Conservation (phyloP, 2,797 vertebrate genomes). For the Varecia variegata region DNA sequence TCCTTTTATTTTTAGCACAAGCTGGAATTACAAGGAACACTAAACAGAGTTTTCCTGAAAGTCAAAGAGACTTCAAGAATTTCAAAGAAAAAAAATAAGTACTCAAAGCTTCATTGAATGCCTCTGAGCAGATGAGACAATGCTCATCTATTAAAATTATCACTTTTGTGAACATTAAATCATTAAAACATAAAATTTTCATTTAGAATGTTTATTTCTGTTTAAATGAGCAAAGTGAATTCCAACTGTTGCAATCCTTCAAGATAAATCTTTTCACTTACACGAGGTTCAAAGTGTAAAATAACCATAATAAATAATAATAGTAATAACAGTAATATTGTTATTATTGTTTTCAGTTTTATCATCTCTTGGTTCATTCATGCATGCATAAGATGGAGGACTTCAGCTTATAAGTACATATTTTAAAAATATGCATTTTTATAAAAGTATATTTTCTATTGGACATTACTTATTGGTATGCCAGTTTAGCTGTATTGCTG, state of each 20-base stretch:
- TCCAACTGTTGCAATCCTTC: not conserved
- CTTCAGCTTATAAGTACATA: no score
- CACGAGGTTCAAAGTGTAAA: not conserved
- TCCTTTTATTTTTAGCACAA: conserved; percentile 11
- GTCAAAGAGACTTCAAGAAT: not conserved
- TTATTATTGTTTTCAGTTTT: no score
- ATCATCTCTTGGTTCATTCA: no score
- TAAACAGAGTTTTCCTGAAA: not conserved
- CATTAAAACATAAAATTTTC: no score
- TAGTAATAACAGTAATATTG: no score
- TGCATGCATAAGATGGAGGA: no score
- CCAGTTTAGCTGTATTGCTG: not conserved
- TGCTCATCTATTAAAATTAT: no score
- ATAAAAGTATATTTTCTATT: no score
- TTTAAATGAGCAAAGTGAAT: conserved; percentile 52
- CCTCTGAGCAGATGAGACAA: no score
- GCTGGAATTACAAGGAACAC: not conserved
- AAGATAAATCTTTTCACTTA: conserved; percentile 6
- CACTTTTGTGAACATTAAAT: no score
- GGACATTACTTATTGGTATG: not conserved
- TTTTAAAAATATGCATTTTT: no score
- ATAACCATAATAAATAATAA: no score
- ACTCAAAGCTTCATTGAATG: not conserved
- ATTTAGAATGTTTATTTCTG: conserved; percentile 44
- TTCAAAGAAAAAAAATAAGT: not conserved